These are phyloP conservation scores for Uropetala carovei DNA, from an alignment of 2,888 invertebrate genomes.

Conservation along the genomic window DNA sequence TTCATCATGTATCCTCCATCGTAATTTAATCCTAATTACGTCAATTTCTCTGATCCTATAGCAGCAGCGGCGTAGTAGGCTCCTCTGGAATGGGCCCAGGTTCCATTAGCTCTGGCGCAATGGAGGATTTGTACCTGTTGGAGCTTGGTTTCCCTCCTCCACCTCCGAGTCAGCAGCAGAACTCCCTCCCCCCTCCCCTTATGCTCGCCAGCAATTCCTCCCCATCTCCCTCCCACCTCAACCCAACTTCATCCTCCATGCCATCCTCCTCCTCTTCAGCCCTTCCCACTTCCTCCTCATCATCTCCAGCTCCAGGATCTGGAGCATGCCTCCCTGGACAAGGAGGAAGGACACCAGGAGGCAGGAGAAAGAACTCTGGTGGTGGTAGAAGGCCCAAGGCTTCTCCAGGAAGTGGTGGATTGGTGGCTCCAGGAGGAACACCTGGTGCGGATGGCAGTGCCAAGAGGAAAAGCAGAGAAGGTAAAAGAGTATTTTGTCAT, in stretches of 20 bases:
- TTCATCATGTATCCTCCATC: no score
- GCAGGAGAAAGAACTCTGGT: constrained; percentile 51
- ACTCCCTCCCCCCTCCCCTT: constrained; percentile 53
- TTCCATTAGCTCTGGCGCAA: constrained; percentile 83
- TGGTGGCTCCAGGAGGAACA: constrained; percentile 78
- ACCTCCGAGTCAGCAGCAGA: constrained; percentile 88
- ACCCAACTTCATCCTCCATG: constrained; percentile 38
- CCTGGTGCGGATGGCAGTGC: constrained; percentile 82
- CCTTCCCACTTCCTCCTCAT: constrained; percentile 15
- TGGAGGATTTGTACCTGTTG: constrained; percentile 89
- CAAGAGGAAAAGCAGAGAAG: constrained; percentile 95
- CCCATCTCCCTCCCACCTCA: constrained; percentile 45
- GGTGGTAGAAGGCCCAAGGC: constrained; percentile 49
- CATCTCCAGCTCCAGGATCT: constrained; percentile 55
- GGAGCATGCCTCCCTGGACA: constrained; percentile 67
- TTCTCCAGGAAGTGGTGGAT: constrained; percentile 67
- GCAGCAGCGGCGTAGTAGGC: constrained; percentile 25
- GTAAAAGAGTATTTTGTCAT: constrained; percentile 68
- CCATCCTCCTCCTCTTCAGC: constrained; percentile 15
- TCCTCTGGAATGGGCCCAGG: constrained; percentile 46
- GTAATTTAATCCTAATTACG: no score
- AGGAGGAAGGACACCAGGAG: constrained; percentile 72
- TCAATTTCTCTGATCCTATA: background rate
- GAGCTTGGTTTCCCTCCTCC: constrained; percentile 86
- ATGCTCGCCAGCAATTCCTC: constrained; percentile 69